phyloP scores from a whole-genome alignment of 92 coral and sea anemone species.

The Desmophyllum pertusum region DNA sequence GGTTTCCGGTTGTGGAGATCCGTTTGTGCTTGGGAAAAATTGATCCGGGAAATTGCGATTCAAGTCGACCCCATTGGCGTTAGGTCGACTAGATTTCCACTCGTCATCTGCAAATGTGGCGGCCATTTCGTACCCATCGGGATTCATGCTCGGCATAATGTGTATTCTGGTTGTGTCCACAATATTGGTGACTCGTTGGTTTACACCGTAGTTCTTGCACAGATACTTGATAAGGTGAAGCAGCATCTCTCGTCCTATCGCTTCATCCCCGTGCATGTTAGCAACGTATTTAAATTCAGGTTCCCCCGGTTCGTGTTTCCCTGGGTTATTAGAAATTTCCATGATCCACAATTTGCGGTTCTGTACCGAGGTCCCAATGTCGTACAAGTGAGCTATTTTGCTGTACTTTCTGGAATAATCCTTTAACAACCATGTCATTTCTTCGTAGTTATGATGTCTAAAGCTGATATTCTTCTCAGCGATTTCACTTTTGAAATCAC shows the following conservation, averaged over 20 bases:
- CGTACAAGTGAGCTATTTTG: slow-evolving; percentile 76
- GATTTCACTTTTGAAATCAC: slow-evolving; percentile 49
- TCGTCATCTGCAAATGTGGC: slow-evolving; percentile 16
- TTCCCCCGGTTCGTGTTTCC: slow-evolving; percentile 90
- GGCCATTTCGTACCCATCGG: slow-evolving; percentile 96
- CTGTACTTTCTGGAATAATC: slow-evolving; percentile 80
- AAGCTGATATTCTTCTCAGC: slow-evolving; percentile 69
- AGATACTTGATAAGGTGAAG: slow-evolving; percentile 78
- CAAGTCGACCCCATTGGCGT: slow-evolving; percentile 90
- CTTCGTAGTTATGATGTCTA: slow-evolving; percentile 95
- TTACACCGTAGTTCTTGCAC: slow-evolving; percentile 81
- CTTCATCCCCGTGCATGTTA: slow-evolving; percentile 95
- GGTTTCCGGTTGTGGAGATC: slow-evolving; percentile 92
- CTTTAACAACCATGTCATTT: slow-evolving; percentile 97
- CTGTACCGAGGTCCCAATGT: slow-evolving; percentile 91
- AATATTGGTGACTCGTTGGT: slow-evolving; percentile 12
- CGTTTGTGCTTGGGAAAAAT: slow-evolving; percentile 90
- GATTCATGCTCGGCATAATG: slow-evolving; percentile 91
- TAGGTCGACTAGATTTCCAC: slow-evolving; percentile 31
- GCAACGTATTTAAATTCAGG: slow-evolving; percentile 91
- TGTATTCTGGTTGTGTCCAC: slow-evolving; percentile 89
- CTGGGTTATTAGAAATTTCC: slow-evolving; percentile 90
- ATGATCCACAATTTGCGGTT: slow-evolving; percentile 97
- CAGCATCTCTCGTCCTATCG: slow-evolving; percentile 82
- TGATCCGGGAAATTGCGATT: slow-evolving; percentile 99